These are phyloP conservation scores for Drosophila lini DNA, from an alignment of 1,140 invertebrate species.

Conservation along the genomic window DNA sequence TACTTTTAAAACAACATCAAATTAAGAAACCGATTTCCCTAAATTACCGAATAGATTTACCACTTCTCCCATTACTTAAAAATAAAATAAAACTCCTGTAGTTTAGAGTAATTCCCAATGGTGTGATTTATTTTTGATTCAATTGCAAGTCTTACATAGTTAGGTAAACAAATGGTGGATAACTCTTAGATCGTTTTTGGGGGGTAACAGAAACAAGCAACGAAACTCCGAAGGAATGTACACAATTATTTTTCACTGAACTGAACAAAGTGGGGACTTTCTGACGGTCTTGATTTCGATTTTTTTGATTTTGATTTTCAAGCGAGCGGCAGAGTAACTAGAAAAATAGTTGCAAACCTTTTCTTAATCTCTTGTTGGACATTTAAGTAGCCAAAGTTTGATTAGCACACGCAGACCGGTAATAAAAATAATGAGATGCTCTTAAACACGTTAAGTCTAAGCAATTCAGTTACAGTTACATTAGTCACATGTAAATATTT, in stretches of 20 bases:
- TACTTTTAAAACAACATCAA: too few species aligned
- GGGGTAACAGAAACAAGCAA: conserved; percentile 40
- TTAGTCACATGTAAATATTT: conserved; percentile 39
- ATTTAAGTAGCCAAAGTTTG: conserved; percentile 25
- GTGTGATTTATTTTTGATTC: conserved; percentile 79
- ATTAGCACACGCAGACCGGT: conserved; percentile 34
- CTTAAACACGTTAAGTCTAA: conserved; percentile 48
- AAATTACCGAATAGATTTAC: too few species aligned
- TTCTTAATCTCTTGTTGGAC: conserved; percentile 17
- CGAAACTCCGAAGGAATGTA: conserved; percentile 32
- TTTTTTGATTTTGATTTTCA: conserved; percentile 38
- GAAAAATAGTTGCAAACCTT: conserved; percentile 55
- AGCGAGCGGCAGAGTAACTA: conserved; percentile 49
- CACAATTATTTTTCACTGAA: conserved; percentile 40
- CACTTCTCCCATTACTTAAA: background rate
- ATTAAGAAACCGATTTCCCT: too few species aligned
- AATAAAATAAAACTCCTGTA: background rate
- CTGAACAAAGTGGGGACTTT: conserved; percentile 21
- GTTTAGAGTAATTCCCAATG: conserved; percentile 61
- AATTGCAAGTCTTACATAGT: conserved; percentile 76
- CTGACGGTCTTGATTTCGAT: conserved; percentile 55
- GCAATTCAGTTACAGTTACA: conserved; percentile 43
- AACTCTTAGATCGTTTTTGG: conserved; percentile 25
- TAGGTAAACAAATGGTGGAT: conserved; percentile 58
- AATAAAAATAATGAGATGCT: conserved; percentile 40